phyloP scores from a whole-genome alignment of 1,140 invertebrate genomes.

The Bicyclus anynana region DNA sequence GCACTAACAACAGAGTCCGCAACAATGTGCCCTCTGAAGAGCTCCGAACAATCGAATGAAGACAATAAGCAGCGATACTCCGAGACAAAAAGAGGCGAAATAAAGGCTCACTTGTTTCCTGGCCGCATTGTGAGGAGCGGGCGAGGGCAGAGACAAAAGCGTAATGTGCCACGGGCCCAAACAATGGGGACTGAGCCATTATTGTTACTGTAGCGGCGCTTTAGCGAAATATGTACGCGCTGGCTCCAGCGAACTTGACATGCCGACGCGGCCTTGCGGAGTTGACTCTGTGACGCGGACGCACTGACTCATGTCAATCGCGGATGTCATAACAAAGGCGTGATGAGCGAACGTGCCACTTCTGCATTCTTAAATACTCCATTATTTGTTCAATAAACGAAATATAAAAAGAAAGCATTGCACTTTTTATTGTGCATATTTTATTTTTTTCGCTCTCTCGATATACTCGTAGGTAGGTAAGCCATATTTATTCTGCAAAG shows the following conservation, averaged over 20 bases:
- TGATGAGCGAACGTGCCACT: not conserved
- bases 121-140: slow-evolving; percentile 75
- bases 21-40: slow-evolving; percentile 76
- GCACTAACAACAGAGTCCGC: slow-evolving; percentile 72
- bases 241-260: slow-evolving; percentile 69
- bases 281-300: slow-evolving; percentile 39
- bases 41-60: slow-evolving; percentile 77
- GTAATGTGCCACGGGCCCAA: slow-evolving; percentile 76
- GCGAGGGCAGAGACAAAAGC: slow-evolving; percentile 76
- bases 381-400: too few relatives aligned
- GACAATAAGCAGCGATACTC: slow-evolving; percentile 77
- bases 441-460: too few relatives aligned
- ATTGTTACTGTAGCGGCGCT: slow-evolving; percentile 74
- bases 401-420: too few relatives aligned
- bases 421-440: too few relatives aligned
- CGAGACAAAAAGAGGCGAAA: slow-evolving; percentile 77
- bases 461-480: too few relatives aligned
- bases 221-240: slow-evolving; percentile 68
- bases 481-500: too few relatives aligned
- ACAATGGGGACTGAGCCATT: slow-evolving; percentile 72
- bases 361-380: slow-evolving; percentile 6
- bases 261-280: slow-evolving; percentile 63
- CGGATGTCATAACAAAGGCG: slow-evolving; percentile 7
- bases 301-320: slow-evolving; percentile 40
- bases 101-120: slow-evolving; percentile 77